phyloP scores from a whole-genome alignment of 2,888 invertebrate species.

The Gari tellinella region DNA sequence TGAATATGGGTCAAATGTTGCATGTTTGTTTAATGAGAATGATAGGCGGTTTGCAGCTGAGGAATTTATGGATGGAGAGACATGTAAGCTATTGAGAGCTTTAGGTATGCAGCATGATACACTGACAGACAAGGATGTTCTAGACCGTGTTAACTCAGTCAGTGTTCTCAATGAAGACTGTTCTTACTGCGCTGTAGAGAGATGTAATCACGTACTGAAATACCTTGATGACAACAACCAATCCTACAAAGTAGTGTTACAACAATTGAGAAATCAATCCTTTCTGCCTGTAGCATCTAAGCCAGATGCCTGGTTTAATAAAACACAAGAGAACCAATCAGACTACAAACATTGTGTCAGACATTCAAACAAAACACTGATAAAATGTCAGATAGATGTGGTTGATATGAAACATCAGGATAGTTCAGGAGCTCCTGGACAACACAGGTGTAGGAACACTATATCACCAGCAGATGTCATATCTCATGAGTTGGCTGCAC shows the following conservation, averaged over 20 bases:
- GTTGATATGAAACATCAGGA: too few relatives aligned
- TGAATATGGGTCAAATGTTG: slow-evolving; percentile 11
- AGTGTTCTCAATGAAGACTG: slow-evolving; percentile 12
- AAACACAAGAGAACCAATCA: background rate
- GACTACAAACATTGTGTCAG: background rate
- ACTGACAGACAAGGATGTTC: slow-evolving; percentile 4
- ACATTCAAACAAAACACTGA: background rate
- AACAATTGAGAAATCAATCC: background rate
- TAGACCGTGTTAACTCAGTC: slow-evolving; percentile 16
- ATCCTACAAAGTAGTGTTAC: background rate
- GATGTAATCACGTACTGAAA: slow-evolving; percentile 4
- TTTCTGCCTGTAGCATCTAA: slow-evolving; percentile 18
- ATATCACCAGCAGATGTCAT: slow-evolving; percentile 29
- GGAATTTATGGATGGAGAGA: background rate
- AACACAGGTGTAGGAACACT: too few relatives aligned
- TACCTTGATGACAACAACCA: slow-evolving; percentile 3
- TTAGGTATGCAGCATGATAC: slow-evolving; percentile 22
- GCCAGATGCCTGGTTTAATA: slow-evolving; percentile 24
- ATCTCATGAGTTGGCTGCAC: slow-evolving; percentile 7
- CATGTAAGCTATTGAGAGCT: background rate
- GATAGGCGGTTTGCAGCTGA: slow-evolving; percentile 23
- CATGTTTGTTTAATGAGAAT: slow-evolving; percentile 13
- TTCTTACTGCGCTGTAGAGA: slow-evolving; percentile 15
- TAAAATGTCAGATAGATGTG: too few relatives aligned
- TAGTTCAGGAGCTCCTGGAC: too few relatives aligned